phyloP scores from a whole-genome alignment of 2,888 invertebrate species.

The Drosophila bunnanda region DNA sequence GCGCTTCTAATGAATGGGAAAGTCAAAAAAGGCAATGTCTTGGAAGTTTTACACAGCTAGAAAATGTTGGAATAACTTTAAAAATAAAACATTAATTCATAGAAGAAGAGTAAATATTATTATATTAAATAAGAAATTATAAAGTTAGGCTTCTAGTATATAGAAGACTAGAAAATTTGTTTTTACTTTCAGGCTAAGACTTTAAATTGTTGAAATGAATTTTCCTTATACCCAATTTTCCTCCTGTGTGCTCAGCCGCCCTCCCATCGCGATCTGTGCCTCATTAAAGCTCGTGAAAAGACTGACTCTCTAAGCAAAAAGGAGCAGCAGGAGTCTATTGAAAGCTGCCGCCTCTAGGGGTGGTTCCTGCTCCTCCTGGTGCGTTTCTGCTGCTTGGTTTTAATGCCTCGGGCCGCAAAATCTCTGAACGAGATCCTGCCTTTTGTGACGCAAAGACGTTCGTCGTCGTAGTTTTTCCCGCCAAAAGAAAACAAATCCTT shows the following conservation, averaged over 20 bases:
- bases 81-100: no score
- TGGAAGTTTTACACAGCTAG: slow-evolving; percentile 40
- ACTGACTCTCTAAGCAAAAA: slow-evolving; percentile 49
- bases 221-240: background rate
- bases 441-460: slow-evolving; percentile 64
- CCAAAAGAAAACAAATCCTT: slow-evolving; percentile 57
- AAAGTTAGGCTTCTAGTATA: background rate
- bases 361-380: slow-evolving; percentile 43
- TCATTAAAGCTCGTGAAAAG: slow-evolving; percentile 23
- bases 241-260: slow-evolving; percentile 19
- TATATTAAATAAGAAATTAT: no score
- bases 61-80: no score
- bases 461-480: slow-evolving; percentile 62
- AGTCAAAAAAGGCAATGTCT: slow-evolving; percentile 41
- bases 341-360: slow-evolving; percentile 61
- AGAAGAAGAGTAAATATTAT: no score
- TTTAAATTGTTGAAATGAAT: background rate
- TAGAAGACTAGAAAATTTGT: background rate
- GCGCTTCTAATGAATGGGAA: slow-evolving; percentile 38
- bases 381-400: background rate
- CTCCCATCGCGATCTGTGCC: slow-evolving; percentile 55
- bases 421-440: slow-evolving; percentile 43
- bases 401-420: slow-evolving; percentile 50
- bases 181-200: no score
- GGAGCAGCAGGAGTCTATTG: slow-evolving; percentile 69